A percentile compares a stretch with the other conserved stretches of the same genome.
Evolutionary conservation across 2,797 vertebrate genomes (phyloP).

Genomic region (Tragopan temminckii): DNA sequence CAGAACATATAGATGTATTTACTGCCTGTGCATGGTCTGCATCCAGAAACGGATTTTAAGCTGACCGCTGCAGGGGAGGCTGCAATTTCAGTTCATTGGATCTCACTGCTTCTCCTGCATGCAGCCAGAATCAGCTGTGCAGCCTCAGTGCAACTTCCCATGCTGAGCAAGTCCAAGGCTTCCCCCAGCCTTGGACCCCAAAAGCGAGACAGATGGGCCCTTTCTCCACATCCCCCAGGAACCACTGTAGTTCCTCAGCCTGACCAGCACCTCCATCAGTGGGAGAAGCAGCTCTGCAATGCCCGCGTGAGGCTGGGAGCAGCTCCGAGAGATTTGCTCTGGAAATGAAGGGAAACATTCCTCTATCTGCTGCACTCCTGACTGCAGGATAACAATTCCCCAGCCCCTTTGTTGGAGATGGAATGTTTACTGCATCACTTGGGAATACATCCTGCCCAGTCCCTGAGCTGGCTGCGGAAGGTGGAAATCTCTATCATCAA

Average conservation of each 20-base stretch:
- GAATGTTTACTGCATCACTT: background rate
- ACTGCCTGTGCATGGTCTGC: background rate
- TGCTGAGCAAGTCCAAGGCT: slow-evolving; percentile 10
- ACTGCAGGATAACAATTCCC: background rate
- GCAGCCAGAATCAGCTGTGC: background rate
- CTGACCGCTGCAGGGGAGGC: background rate
- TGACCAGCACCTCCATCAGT: background rate
- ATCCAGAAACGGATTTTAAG: background rate
- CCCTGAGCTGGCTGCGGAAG: background rate
- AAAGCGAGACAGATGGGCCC: slow-evolving; percentile 16
- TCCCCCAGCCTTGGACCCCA: background rate
- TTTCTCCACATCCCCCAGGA: background rate
- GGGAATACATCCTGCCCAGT: background rate
- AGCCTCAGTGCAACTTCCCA: background rate
- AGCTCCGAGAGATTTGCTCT: background rate
- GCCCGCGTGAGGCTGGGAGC: background rate
- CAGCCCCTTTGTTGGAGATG: background rate
- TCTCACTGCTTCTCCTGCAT: background rate
- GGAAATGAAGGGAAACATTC: background rate
- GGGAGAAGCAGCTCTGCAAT: background rate
- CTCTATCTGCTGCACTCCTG: background rate
- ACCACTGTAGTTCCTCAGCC: background rate
- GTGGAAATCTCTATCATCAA: background rate
- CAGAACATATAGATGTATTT: background rate
- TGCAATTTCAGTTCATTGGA: rapidly evolving